Base-by-base conservation (phyloP, 2,888 invertebrate species). In the Neocrepidodera transversa region DNA sequence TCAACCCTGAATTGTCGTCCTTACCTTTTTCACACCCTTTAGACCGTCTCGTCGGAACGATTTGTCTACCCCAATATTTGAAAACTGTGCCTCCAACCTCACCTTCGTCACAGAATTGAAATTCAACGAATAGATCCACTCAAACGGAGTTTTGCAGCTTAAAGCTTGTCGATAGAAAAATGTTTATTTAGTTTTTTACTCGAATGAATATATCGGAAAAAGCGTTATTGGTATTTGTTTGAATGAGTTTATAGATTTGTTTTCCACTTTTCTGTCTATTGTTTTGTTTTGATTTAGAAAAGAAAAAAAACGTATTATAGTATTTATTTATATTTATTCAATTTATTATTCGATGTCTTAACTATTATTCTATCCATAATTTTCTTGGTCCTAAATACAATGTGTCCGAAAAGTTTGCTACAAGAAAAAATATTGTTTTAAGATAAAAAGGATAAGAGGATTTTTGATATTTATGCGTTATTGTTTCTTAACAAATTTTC, bases 81-180 rank as follows among this genome's bases (percentile, higher is more conserved):
- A 10, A 38, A 38, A 38, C 2, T 38, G 38, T 16, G 38, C n/a
- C n/a, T n/a, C n/a, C n/a, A n/a, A n/a, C n/a, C 45, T 43, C 43
- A 43, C 43, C 45, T 45, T 28, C 28, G 26, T 26, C 28, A 7
- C 28, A 26, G 26, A 45, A 45, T 45, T 45, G 45, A 45, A 45
- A 45, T 45, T 28, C 45, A 14, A 45, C 26, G 45, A 26, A 45
- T 45, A 45, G 26, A 45, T 45, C 45, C 28, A 45, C 45, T 45
- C 45, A 45, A 45, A 45, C 45, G 13, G 14, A 16, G 28, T 45
- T n/a, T n/a, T n/a, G n/a, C n/a, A n/a, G n/a, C n/a, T n/a, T n/a
- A 45, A 26, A 45, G 45, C 13, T n/a, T 14, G 8, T 13, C 23
- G 13, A 45, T 45, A 28, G 26, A 45, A 45, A 45, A 45, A 45